phyloP scores from a whole-genome alignment of 2,888 invertebrate species.

The Lypha dubia region DNA sequence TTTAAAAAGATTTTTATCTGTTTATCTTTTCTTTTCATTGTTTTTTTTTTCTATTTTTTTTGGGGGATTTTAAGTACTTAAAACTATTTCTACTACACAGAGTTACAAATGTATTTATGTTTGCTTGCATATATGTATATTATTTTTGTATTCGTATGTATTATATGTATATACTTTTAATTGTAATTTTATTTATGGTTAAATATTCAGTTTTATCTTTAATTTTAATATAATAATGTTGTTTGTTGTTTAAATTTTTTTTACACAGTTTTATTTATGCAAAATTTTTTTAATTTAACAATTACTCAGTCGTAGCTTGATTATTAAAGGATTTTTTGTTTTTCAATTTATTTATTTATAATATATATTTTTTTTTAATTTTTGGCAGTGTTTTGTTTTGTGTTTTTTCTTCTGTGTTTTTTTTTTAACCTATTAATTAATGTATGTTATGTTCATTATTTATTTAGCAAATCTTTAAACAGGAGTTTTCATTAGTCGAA shows the following conservation, averaged over 20 bases:
- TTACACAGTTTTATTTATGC: slow-evolving; percentile 55
- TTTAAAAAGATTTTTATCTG: background rate
- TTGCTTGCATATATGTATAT: too few species aligned
- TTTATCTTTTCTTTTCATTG: background rate
- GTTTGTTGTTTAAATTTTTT: slow-evolving; percentile 21
- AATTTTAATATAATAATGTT: slow-evolving; percentile 40
- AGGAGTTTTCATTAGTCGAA: slow-evolving; percentile 65
- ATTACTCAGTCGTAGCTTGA: slow-evolving; percentile 65
- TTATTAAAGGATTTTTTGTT: slow-evolving; percentile 40
- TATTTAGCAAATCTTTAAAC: slow-evolving; percentile 10
- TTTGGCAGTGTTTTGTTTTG: slow-evolving; percentile 79
- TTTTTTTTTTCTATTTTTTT: slow-evolving; percentile 5
- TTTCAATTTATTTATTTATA: slow-evolving; percentile 22
- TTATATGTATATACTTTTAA: slow-evolving; percentile 22
- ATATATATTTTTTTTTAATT: slow-evolving; percentile 71
- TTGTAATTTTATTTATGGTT: slow-evolving; percentile 13
- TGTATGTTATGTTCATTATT: slow-evolving; percentile 18
- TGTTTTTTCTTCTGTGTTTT: slow-evolving; percentile 7
- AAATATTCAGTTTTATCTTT: slow-evolving; percentile 34
- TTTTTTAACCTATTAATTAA: slow-evolving; percentile 18
- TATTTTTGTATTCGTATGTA: too few species aligned
- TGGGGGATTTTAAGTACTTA: slow-evolving; percentile 58
- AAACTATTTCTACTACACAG: slow-evolving; percentile 64
- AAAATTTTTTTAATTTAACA: slow-evolving; percentile 60
- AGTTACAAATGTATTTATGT: slow-evolving; percentile 58